phyloP scores from a whole-genome alignment of 2,797 vertebrate genomes.

The Dryobates pubescens region DNA sequence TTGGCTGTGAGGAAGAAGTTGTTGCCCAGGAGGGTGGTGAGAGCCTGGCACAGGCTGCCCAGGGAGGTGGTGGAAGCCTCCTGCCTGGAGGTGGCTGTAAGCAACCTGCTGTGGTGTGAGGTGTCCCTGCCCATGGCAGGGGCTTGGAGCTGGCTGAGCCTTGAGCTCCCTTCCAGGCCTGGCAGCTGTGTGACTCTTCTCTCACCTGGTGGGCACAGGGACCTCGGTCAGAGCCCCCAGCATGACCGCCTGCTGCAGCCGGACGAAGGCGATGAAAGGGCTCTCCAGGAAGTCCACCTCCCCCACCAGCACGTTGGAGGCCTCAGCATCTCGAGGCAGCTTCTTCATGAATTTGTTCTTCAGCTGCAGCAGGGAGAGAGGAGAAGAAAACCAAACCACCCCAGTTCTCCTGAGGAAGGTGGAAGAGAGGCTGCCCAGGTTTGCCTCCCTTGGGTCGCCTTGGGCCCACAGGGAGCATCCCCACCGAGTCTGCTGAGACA shows the following conservation, averaged over 20 bases:
- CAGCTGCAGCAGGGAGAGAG: constrained; percentile 78
- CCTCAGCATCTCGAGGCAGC: constrained; percentile 95
- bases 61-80: too few relatives aligned
- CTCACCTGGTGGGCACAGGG: constrained; percentile 95
- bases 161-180: too few relatives aligned
- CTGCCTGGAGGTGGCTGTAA: too few relatives aligned
- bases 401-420: accelerated
- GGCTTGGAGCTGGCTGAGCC: too few relatives aligned
- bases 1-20: too few relatives aligned
- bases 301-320: constrained; percentile 96
- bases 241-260: constrained; percentile 96
- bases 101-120: too few relatives aligned
- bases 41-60: too few relatives aligned
- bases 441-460: too few relatives aligned
- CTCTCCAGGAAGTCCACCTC: constrained; percentile 95
- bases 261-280: constrained; percentile 95
- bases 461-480: background rate
- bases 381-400: background rate
- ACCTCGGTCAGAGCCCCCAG: constrained; percentile 96
- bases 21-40: too few relatives aligned
- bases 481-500: background rate
- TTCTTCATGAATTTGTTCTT: constrained; percentile 99
- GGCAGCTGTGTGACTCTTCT: background rate
- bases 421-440: too few relatives aligned
- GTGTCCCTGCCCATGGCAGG: too few relatives aligned